A percentile compares a stretch with the other conserved stretches of the same genome.
Evolutionary conservation across 2,797 vertebrate genomes (phyloP).

Genomic region (Limosa lapponica): DNA sequence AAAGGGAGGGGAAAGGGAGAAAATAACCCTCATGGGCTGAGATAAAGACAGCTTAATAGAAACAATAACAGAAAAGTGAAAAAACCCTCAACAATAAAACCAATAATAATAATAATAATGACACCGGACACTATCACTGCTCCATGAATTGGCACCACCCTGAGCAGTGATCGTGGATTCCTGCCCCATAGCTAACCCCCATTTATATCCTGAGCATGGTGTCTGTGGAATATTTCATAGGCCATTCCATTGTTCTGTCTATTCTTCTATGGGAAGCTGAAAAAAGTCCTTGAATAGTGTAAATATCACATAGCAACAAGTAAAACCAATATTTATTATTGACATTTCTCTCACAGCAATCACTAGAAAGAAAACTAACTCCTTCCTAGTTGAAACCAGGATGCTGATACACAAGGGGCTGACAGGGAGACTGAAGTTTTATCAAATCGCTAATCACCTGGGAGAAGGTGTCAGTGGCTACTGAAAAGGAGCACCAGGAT

Average conservation of each 20-base stretch:
- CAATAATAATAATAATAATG: not conserved
- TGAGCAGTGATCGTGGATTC: not conserved
- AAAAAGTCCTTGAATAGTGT: not conserved
- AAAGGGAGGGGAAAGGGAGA: not conserved
- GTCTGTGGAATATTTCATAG: not conserved
- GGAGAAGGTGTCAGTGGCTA: not conserved
- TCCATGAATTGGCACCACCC: not conserved
- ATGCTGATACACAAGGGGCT: not conserved
- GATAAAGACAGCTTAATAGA: not conserved
- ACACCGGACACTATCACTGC: not conserved
- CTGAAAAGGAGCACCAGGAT: not conserved
- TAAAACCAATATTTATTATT: not conserved
- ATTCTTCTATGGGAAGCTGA: not conserved
- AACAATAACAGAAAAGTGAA: not conserved
- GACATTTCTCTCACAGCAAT: not conserved
- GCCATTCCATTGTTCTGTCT: not conserved
- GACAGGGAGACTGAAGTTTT: not conserved
- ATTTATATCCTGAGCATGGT: not conserved
- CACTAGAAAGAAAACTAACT: not conserved
- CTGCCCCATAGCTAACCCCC: not conserved
- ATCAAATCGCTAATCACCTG: fast-evolving
- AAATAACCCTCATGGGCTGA: not conserved
- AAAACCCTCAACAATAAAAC: not conserved
- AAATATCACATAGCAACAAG: not conserved
- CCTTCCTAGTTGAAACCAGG: not conserved